Conservation (phyloP, 1,140 invertebrate species). For the Drosophila murphyi region DNA sequence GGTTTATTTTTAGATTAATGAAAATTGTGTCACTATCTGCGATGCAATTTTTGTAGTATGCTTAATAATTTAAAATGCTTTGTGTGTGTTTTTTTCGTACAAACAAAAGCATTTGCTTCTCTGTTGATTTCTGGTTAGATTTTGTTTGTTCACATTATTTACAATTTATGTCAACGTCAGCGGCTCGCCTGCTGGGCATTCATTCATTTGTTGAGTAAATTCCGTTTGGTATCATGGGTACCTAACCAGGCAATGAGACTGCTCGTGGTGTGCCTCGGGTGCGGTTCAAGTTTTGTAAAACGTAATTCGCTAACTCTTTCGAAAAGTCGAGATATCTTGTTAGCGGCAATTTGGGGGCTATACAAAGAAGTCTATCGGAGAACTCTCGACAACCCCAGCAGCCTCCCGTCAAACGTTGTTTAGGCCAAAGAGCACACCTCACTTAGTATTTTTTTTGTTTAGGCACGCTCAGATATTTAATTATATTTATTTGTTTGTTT, state of each 20-base stretch:
- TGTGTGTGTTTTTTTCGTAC: background rate
- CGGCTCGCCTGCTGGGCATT: conserved; percentile 24
- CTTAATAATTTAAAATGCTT: conserved; percentile 1
- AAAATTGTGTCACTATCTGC: background rate
- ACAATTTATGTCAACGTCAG: conserved; percentile 61
- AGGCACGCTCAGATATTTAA: background rate
- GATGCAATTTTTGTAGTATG: background rate
- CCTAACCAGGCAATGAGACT: conserved; percentile 9
- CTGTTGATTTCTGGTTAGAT: conserved; percentile 23
- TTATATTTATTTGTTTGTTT: conserved; percentile 24
- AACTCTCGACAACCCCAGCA: background rate
- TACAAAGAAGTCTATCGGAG: background rate
- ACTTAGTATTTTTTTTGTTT: conserved; percentile 1
- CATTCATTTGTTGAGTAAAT: conserved; percentile 51
- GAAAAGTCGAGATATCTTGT: background rate
- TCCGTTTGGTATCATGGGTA: conserved; percentile 23
- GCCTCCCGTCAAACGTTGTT: background rate
- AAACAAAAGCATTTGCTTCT: conserved; percentile 15
- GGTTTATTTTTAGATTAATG: background rate
- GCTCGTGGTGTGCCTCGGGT: conserved; percentile 2
- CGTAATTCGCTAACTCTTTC: background rate
- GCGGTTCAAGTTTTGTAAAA: background rate
- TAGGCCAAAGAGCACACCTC: background rate
- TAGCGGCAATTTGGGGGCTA: background rate
- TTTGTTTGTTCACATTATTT: conserved; percentile 71